Percentiles rank a stretch among this genome's conserved stretches.
Evolutionary conservation across 2,797 vertebrate genomes (phyloP).

Genomic region (Limosa lapponica): DNA sequence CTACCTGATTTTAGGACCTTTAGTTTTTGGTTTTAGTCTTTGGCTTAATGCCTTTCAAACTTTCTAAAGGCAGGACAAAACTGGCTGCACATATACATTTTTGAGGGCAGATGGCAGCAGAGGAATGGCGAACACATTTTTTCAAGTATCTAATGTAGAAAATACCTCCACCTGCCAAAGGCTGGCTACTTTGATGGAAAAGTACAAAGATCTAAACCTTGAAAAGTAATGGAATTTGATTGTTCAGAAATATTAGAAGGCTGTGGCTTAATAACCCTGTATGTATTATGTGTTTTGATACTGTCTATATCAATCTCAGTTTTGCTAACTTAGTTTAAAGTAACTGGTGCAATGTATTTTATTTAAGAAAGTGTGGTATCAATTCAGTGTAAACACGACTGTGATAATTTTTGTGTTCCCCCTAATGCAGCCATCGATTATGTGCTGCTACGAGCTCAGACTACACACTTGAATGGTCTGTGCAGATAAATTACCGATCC

Average conservation of each 20-base stretch:
- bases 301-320: not conserved
- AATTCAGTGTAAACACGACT: not conserved
- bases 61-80: not conserved
- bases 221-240: not conserved
- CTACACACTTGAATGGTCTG: not conserved
- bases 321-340: not conserved
- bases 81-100: conserved; percentile 18
- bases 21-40: not conserved
- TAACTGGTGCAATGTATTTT: not conserved
- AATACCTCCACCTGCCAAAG: not conserved
- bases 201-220: conserved; percentile 8
- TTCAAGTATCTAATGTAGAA: not conserved
- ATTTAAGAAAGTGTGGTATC: not conserved
- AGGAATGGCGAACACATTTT: conserved; percentile 56
- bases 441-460: not conserved
- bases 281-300: not conserved
- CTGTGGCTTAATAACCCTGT: not conserved
- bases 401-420: not conserved
- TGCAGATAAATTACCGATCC: not conserved
- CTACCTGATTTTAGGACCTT: not conserved
- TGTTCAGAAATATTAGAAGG: not conserved
- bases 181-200: conserved; percentile 3
- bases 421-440: not conserved
- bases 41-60: not conserved
- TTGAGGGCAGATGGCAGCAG: conserved; percentile 78